phyloP scores from a whole-genome alignment of 2,797 vertebrate species.

The Squalus acanthias region DNA sequence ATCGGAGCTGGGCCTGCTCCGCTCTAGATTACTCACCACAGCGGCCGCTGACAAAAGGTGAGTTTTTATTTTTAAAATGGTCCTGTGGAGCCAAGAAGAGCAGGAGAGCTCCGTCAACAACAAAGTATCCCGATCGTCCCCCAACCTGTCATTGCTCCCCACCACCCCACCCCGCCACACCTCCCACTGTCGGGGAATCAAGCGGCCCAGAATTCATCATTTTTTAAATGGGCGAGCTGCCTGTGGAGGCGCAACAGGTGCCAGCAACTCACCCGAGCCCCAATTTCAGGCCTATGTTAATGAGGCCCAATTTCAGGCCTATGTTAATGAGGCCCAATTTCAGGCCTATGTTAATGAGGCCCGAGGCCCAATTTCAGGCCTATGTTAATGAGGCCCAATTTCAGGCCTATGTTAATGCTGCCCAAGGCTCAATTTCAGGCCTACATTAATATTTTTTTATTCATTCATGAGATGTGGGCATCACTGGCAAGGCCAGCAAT shows the following conservation, averaged over 20 bases:
- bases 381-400: background rate
- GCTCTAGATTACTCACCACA: background rate
- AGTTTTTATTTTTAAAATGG: background rate
- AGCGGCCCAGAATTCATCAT: too few relatives aligned
- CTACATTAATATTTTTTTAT: too few relatives aligned
- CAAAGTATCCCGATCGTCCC: background rate
- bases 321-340: background rate
- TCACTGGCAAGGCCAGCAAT: too few relatives aligned
- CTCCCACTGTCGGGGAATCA: too few relatives aligned
- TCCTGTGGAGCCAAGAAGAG: background rate
- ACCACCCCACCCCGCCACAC: background rate
- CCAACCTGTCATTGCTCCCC: background rate
- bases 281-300: background rate
- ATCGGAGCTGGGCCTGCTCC: background rate
- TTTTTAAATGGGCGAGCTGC: background rate
- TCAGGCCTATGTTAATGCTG: background rate
- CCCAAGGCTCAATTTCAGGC: background rate
- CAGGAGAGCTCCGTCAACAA: too few relatives aligned
- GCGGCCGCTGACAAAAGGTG: background rate
- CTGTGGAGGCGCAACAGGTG: background rate
- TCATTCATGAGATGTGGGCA: too few relatives aligned
- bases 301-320: background rate
- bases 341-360: background rate
- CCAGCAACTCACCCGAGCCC: too few relatives aligned
- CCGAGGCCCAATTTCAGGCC: background rate